Conservation (phyloP, 2,797 vertebrate species). For the Phyllotis vaccarum region DNA sequence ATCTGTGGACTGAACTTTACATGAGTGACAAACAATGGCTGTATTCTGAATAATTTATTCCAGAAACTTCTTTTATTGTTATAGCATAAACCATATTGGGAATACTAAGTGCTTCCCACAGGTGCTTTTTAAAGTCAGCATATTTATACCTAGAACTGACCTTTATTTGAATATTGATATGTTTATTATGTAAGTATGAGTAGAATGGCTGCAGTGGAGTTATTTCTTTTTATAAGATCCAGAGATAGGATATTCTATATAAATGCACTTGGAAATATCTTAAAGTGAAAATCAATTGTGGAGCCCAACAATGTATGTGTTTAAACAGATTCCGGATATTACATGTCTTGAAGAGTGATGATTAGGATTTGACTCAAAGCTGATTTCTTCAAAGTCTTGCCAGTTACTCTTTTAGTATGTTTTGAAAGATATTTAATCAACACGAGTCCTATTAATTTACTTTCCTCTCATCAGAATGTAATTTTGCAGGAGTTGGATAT, state of each 20-base stretch:
- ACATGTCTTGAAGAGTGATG: not conserved
- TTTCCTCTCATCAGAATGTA: slow-evolving; percentile 53
- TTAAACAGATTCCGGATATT: slow-evolving; percentile 22
- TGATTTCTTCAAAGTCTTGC: not conserved
- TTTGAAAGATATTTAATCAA: slow-evolving; percentile 65
- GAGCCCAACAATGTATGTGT: slow-evolving; percentile 6
- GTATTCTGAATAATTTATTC: not conserved
- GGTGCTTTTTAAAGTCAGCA: not conserved
- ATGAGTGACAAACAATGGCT: slow-evolving; percentile 34
- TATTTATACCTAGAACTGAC: not conserved
- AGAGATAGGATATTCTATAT: slow-evolving; percentile 5
- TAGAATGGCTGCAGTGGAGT: not conserved
- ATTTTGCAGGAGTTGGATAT: slow-evolving; percentile 29
- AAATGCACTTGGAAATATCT: not conserved
- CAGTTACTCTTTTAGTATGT: not conserved
- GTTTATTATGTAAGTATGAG: slow-evolving; percentile 66
- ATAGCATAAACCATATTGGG: not conserved
- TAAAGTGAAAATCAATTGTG: not conserved
- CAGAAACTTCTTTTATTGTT: not conserved
- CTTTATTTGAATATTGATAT: slow-evolving; percentile 69
- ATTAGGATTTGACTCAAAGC: slow-evolving; percentile 23
- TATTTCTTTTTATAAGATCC: slow-evolving; percentile 61
- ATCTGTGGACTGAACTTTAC: slow-evolving; percentile 11
- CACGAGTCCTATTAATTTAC: not conserved
- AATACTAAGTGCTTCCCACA: not conserved